phyloP scores from a whole-genome alignment of 2,797 vertebrate genomes.

The Uromys caudimaculatus region DNA sequence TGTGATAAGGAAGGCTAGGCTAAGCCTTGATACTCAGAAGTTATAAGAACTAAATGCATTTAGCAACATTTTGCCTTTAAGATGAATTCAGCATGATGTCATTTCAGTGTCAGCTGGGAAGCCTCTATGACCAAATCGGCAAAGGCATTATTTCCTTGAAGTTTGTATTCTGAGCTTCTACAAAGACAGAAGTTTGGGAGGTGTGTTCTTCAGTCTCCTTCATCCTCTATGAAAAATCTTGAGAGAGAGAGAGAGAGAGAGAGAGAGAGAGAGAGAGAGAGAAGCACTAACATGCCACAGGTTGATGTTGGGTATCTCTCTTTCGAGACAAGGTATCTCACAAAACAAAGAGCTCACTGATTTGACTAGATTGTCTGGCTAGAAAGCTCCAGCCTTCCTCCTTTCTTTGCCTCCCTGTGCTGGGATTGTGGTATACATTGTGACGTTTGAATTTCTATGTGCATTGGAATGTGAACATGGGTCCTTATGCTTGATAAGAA shows the following conservation, averaged over 20 bases:
- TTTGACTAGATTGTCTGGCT: neutral
- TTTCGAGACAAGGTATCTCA: neutral
- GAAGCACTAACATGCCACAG: neutral
- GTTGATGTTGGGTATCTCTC: neutral
- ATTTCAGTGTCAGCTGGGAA: neutral
- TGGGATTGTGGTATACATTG: neutral
- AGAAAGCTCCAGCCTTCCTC: neutral
- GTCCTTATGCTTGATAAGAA: neutral
- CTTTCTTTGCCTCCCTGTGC: neutral
- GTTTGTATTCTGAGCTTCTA: neutral
- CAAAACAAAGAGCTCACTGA: neutral
- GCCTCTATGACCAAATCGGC: neutral
- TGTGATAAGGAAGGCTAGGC: neutral
- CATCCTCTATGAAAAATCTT: neutral
- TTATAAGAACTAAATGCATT: neutral
- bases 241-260: too few relatives aligned
- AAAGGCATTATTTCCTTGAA: neutral
- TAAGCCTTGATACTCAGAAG: neutral
- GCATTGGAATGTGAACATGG: too few relatives aligned
- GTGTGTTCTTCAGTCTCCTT: neutral
- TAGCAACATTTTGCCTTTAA: neutral
- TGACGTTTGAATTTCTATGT: neutral
- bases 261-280: too few relatives aligned
- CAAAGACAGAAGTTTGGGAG: neutral
- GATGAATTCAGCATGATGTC: neutral